Evolutionary conservation across 2,797 vertebrate species (phyloP), one percentile per base, ranked within the genome.

Genomic region (Tokudaia tokunoshimensis): DNA sequence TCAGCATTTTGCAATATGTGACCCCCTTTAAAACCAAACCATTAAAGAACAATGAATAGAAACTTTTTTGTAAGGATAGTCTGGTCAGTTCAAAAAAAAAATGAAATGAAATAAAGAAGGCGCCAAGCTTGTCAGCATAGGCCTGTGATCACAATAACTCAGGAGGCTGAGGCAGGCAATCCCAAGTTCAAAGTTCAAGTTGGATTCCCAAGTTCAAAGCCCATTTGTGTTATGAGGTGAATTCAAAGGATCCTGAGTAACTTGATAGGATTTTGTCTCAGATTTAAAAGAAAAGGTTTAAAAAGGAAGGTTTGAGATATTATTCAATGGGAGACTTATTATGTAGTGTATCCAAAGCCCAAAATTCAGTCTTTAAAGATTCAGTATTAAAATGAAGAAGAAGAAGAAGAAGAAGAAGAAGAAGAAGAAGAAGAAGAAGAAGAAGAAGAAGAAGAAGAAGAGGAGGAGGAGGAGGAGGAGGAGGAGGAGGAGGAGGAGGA

Each of bases 21-120:
- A 84, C 72, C 81, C 15, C 0, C 72, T 97, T 97, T 97, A 97
- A 92, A 95, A 76, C 8, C 97, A 97, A 94, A 96, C 29, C 6
- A 15, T 8, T 63, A 82, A 55, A 84, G 4, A 7, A 52, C 1
- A 97, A 76, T 63, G 55, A 89, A 82, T 85, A 52, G 81, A 70
- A 44, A 4, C 87, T 74, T 94, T 81, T 93, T 90, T 95, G 88
- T 75, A 63, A 44, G 19, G 29, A 84, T 55, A 80, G 1, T 81
- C 24, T 65, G 14, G 34, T 74, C 81, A 52, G 47, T 70, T n/a
- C n/a, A 44, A 17, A 10, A 52, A 13, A 52, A 52, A 52, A 52
- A 13, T 52, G 11, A 80, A 90, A 95, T 72, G 78, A 50, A 78
- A 44, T 47, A 75, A 92, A 34, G 22, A 91, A 24, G 34, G 70